Conservation (phyloP, 2,888 invertebrate species). For the Nomada fabriciana region DNA sequence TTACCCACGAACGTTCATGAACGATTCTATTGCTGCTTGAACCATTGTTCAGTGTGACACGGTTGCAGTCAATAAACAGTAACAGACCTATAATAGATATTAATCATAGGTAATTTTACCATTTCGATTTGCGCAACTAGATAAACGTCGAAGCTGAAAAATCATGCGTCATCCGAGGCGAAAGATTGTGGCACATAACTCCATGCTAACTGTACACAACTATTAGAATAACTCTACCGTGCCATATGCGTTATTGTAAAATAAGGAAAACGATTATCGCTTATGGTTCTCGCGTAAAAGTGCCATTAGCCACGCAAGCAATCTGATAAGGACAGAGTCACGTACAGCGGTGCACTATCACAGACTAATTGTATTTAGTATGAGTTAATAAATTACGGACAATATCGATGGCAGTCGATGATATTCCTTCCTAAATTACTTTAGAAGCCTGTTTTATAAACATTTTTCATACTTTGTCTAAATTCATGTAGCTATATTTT, state of each 20-base stretch:
- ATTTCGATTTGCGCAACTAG: slow-evolving; percentile 22
- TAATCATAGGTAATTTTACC: slow-evolving; percentile 30
- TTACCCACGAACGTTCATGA: background rate
- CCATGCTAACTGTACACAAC: background rate
- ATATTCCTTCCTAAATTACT: background rate
- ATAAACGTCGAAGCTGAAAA: slow-evolving; percentile 21
- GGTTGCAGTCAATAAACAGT: background rate
- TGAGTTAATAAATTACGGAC: background rate
- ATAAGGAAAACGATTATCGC: background rate
- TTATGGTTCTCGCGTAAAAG: background rate
- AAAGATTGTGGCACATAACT: background rate
- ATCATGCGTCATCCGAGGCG: slow-evolving; percentile 19
- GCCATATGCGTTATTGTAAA: background rate
- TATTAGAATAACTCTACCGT: background rate
- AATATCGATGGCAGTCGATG: background rate
- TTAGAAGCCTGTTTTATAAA: background rate
- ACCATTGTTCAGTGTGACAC: background rate
- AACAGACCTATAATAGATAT: background rate
- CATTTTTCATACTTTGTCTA: too few relatives aligned
- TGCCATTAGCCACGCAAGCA: background rate
- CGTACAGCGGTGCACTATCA: too few relatives aligned
- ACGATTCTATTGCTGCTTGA: too few relatives aligned
- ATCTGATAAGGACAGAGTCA: background rate
- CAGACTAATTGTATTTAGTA: background rate
- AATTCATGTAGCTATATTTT: too few relatives aligned